These are phyloP conservation scores for Himalopsyche anomala DNA, from an alignment of 2,888 invertebrate species.

Conservation along the genomic window DNA sequence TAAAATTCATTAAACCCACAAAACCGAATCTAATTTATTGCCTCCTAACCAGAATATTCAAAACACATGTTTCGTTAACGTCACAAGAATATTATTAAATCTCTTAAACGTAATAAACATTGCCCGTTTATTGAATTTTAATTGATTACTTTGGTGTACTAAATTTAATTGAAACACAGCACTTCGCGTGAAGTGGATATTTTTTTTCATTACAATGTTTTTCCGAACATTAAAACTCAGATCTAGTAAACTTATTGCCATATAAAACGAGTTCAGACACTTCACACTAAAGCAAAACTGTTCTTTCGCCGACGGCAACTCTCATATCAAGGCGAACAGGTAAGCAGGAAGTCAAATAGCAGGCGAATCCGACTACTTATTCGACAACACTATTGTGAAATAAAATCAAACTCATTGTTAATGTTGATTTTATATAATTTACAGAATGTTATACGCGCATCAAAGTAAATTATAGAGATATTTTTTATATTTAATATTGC, in stretches of 20 bases:
- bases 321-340: slow-evolving; percentile 50
- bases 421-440: slow-evolving; percentile 17
- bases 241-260: slow-evolving; percentile 27
- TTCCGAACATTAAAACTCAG: neutral
- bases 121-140: slow-evolving; percentile 36
- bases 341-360: slow-evolving; percentile 49
- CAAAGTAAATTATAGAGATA: no score
- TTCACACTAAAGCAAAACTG: slow-evolving; percentile 44
- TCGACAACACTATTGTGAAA: slow-evolving; percentile 46
- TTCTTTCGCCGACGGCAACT: slow-evolving; percentile 49
- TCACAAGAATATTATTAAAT: slow-evolving; percentile 37
- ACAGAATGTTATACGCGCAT: no score
- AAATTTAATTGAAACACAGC: slow-evolving; percentile 23
- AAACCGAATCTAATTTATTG: slow-evolving; percentile 40
- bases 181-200: slow-evolving; percentile 8
- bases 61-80: slow-evolving; percentile 42
- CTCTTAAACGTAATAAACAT: slow-evolving; percentile 33
- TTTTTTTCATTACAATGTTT: slow-evolving; percentile 24
- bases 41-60: slow-evolving; percentile 28
- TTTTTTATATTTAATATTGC: no score
- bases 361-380: slow-evolving; percentile 11
- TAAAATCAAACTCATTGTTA: neutral
- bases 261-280: slow-evolving; percentile 27
- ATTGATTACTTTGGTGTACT: slow-evolving; percentile 37
- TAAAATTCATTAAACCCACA: slow-evolving; percentile 43